Conservation (phyloP, 2,113 vertebrate genomes). For the Cricetomys ansorgei region DNA sequence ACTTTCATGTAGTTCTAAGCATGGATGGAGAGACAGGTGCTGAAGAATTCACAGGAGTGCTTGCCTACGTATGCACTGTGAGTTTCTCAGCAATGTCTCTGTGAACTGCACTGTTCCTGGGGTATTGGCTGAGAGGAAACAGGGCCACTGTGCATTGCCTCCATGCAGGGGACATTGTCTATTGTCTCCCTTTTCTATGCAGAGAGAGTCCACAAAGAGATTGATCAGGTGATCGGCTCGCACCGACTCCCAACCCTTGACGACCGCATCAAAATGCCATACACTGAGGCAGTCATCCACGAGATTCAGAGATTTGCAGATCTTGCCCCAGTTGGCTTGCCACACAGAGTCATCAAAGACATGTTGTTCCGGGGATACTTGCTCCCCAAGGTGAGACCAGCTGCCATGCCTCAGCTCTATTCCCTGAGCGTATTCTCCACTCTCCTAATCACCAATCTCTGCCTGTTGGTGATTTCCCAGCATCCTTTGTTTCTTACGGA, state of each 20-base stretch:
- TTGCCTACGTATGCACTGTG: no score
- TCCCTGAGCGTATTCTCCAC: no score
- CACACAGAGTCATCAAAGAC: conserved; percentile 64
- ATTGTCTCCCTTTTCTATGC: neutral
- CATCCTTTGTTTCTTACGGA: no score
- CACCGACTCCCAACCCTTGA: conserved; percentile 43
- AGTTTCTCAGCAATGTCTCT: neutral
- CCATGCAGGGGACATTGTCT: neutral
- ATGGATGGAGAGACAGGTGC: neutral
- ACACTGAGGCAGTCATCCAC: conserved; percentile 60
- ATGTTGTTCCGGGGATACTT: conserved; percentile 57
- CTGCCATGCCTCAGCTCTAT: fast-evolving
- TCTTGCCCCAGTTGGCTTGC: neutral
- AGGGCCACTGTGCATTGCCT: neutral
- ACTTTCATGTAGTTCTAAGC: neutral
- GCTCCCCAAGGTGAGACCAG: conserved; percentile 8
- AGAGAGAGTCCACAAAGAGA: conserved; percentile 75
- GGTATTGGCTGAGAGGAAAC: neutral
- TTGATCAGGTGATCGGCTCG: conserved; percentile 65
- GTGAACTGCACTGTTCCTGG: neutral
- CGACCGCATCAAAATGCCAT: conserved; percentile 70
- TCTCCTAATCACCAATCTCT: neutral
- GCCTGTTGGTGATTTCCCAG: neutral
- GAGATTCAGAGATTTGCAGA: conserved; percentile 72
- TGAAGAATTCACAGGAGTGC: no score